Conservation (phyloP, 92 coral and sea anemone species). For the Porites cylindrica region DNA sequence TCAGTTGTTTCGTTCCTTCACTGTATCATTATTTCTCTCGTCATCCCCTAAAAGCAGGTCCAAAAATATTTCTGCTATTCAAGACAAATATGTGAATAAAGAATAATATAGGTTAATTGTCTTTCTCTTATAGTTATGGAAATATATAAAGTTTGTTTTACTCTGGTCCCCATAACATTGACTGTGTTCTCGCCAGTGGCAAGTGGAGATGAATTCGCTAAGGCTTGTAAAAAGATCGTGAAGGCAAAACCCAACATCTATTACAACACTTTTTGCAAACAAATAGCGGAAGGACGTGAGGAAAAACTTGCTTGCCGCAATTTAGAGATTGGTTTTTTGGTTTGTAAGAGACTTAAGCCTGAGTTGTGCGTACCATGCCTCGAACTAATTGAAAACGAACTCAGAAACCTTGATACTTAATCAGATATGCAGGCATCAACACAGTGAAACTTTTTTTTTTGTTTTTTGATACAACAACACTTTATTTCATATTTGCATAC, state of each 20-base stretch:
- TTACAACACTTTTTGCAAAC: slow-evolving; percentile 40
- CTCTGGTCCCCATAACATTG: background rate
- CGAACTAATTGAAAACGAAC: background rate
- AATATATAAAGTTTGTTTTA: background rate
- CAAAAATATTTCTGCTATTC: no score
- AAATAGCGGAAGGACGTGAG: slow-evolving; percentile 9
- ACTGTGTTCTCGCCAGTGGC: background rate
- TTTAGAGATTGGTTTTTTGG: background rate
- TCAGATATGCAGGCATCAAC: background rate
- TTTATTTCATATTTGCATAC: no score
- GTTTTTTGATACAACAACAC: no score
- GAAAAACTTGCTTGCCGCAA: slow-evolving; percentile 54
- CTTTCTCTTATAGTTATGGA: background rate
- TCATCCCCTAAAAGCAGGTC: no score
- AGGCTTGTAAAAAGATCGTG: background rate
- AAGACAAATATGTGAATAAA: no score
- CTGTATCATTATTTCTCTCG: no score
- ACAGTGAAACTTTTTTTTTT: slow-evolving; percentile 13
- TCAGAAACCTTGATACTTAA: background rate
- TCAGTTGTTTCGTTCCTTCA: no score
- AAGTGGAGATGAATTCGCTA: background rate
- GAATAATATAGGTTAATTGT: no score
- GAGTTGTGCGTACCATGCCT: background rate
- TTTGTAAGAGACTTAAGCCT: background rate
- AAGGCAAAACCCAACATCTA: background rate